Percentiles rank a stretch among this genome's conserved stretches.
These are phyloP conservation scores for Lagorchestes hirsutus DNA, from an alignment of 2,797 vertebrate species.

Conservation along the genomic window DNA sequence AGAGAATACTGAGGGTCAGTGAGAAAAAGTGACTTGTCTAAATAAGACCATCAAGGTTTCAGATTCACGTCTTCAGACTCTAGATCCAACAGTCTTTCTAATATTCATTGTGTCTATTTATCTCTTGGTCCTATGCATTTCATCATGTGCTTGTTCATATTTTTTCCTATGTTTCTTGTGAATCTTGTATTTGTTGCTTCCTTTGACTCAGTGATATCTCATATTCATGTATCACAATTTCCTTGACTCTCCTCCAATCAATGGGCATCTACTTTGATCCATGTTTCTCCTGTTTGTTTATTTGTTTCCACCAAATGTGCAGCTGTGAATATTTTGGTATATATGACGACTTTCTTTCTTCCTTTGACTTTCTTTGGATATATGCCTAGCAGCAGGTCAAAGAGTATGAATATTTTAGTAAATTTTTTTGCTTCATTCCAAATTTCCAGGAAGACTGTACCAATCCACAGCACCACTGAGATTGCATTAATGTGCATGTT, in stretches of 20 bases:
- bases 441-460: background rate
- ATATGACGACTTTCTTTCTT: background rate
- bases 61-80: background rate
- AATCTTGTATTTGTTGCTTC: background rate
- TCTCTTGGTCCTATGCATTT: background rate
- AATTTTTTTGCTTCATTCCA: background rate
- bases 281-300: background rate
- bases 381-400: background rate
- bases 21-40: background rate
- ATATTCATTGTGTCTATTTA: background rate
- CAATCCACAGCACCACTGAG: background rate
- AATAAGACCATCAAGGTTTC: background rate
- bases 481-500: background rate
- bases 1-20: background rate
- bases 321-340: background rate
- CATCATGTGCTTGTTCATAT: background rate
- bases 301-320: background rate
- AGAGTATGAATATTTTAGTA: background rate
- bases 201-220: background rate
- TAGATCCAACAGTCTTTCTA: background rate
- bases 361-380: conserved; percentile 1
- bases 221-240: background rate
- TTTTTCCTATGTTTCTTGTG: background rate
- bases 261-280: background rate
- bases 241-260: background rate